Base-by-base conservation (phyloP, 2,888 invertebrate genomes). In the Gymnoscelis rufifasciata region DNA sequence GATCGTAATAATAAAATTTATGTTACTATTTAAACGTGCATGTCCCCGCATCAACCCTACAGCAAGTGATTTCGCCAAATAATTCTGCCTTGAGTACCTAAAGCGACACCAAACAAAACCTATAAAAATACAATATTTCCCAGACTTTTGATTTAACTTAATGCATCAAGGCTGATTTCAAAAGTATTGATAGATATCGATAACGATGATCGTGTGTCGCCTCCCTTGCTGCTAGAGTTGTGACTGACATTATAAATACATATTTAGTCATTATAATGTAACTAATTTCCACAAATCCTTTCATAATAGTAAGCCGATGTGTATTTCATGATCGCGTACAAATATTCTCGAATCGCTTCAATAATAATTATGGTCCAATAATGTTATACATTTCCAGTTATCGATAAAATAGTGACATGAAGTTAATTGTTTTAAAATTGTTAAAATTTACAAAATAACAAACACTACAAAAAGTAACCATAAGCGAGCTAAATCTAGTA, bases 401-500 rank as follows among this genome's bases (percentile, higher is more conserved):
- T 68, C 64, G 56, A 63, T 71, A 74, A 67, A 68, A 68, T 63
- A 70, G 54, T 71, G 71, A 71, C 70, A 71, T 70, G 62, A 71
- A 70, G 75, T 80, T 79, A 76, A 78, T 79, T 73, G 78, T 78
- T 74, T 70, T 77, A 78, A 56, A 53, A 60, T 53, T 78, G 82
- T 86, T 86, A 83, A 80, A 81, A 74, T 82, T 80, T 83, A 81
- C 79, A 83, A 74, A 76, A 75, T 83, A 83, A 84, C 81, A 83
- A 84, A 81, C 74, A 75, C 78, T 80, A 71, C 66, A 72, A 76
- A 67, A 67, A 56, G 58, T 78, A 86, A 81, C 75, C 74, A 71
- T 77, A 83, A 88, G 83, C 83, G 68, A 75, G 60, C 72, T 83
- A 82, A 14, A 75, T 71, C 79, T 74, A 74, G 69, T 66, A 72